Percentiles rank a stretch among this genome's conserved stretches.
Conservation (phyloP, 1,140 invertebrate genomes). For the Zaprionus ghesquierei region DNA sequence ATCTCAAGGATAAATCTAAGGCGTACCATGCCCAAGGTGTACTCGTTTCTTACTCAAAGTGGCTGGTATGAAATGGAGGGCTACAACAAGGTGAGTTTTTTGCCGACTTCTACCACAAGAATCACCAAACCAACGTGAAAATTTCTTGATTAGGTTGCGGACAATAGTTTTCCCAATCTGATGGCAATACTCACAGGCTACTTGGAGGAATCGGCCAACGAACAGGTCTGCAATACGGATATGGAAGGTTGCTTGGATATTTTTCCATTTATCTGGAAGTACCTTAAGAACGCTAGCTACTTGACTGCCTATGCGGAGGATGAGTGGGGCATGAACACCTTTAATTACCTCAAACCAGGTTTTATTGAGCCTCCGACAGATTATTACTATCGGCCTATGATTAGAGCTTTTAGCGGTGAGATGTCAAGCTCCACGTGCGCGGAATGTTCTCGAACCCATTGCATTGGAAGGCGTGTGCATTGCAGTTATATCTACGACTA, state of each 20-base stretch:
- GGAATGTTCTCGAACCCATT: conserved; percentile 61
- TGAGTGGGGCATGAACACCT: conserved; percentile 87
- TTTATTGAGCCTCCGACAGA: conserved; percentile 91
- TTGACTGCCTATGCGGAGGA: conserved; percentile 92
- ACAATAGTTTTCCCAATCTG: conserved; percentile 92
- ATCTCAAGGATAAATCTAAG: conserved; percentile 80
- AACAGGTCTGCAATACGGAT: conserved; percentile 83
- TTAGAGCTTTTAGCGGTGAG: conserved; percentile 84
- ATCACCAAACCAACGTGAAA: too few relatives aligned
- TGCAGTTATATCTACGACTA: conserved; percentile 85
- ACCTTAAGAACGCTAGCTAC: conserved; percentile 87
- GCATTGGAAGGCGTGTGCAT: conserved; percentile 84
- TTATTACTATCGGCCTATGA: conserved; percentile 90
- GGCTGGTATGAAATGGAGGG: conserved; percentile 67
- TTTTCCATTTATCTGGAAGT: conserved; percentile 92
- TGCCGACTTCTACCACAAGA: background rate
- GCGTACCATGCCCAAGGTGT: conserved; percentile 65
- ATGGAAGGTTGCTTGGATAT: conserved; percentile 83
- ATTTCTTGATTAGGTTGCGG: conserved; percentile 83
- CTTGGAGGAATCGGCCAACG: conserved; percentile 82
- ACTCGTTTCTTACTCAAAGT: conserved; percentile 30
- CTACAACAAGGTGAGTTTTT: conserved; percentile 60
- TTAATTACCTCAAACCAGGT: conserved; percentile 91
- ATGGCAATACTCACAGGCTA: conserved; percentile 89
- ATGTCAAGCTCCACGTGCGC: conserved; percentile 37